Evolutionary conservation across 2,888 invertebrate genomes (phyloP).

Genomic region (Amiota communis): DNA sequence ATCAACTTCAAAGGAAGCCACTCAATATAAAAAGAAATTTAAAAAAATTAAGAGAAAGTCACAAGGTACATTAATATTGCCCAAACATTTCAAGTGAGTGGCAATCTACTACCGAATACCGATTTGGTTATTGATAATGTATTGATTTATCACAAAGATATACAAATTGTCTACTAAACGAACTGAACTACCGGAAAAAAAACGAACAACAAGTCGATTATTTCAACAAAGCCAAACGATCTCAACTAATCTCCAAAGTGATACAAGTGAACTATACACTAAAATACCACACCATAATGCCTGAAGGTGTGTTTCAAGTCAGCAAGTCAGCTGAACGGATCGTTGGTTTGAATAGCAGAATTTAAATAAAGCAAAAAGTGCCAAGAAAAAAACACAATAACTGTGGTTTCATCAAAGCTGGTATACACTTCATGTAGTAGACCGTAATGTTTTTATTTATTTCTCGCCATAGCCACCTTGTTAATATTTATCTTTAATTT

Average conservation of each 20-base stretch:
- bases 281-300: conserved; percentile 34
- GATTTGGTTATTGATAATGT: conserved; percentile 69
- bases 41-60: background rate
- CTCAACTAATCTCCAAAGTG: conserved; percentile 22
- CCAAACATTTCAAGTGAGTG: conserved; percentile 56
- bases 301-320: conserved; percentile 40
- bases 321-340: background rate
- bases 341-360: background rate
- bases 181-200: conserved; percentile 27
- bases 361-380: no score
- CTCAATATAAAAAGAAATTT: background rate
- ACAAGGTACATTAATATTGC: conserved; percentile 39
- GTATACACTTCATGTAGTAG: no score
- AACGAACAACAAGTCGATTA: background rate
- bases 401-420: no score
- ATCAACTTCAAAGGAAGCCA: conserved; percentile 8
- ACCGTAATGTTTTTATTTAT: no score
- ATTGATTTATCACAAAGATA: conserved; percentile 68
- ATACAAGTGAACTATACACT: conserved; percentile 18
- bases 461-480: no score
- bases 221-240: background rate
- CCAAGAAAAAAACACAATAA: no score
- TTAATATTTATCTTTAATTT: no score
- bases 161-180: conserved; percentile 53
- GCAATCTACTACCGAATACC: conserved; percentile 69